Conservation (phyloP, 2,113 vertebrate genomes). For the Myanophis thanlyinensis region DNA sequence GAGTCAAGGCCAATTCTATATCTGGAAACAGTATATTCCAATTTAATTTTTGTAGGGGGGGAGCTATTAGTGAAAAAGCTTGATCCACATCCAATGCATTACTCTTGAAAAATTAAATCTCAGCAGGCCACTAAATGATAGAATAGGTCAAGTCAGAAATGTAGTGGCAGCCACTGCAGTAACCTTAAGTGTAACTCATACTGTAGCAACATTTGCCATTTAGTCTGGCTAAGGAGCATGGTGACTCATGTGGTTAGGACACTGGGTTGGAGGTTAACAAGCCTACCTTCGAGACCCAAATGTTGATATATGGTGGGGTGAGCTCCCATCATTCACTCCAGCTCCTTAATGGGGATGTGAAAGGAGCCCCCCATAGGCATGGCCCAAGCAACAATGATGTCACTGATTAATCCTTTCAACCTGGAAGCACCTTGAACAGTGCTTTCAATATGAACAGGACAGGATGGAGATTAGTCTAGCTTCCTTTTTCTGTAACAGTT, state of each 20-base stretch:
- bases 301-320: neutral
- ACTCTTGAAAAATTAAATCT: neutral
- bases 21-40: neutral
- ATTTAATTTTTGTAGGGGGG: neutral
- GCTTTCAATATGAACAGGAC: neutral
- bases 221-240: too few species aligned
- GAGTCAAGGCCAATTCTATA: neutral
- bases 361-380: neutral
- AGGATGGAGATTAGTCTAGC: neutral
- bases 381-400: neutral
- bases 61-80: neutral
- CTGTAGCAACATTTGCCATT: neutral
- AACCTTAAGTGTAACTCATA: neutral
- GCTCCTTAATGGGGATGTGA: neutral
- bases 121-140: neutral
- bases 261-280: neutral
- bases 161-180: neutral
- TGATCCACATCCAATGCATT: neutral
- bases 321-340: neutral
- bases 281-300: neutral
- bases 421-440: neutral
- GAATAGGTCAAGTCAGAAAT: neutral
- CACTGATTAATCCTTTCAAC: neutral
- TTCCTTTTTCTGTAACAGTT: neutral
- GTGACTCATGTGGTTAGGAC: too few species aligned